Conservation (phyloP, 1,140 invertebrate genomes). For the Brachionus rubens region DNA sequence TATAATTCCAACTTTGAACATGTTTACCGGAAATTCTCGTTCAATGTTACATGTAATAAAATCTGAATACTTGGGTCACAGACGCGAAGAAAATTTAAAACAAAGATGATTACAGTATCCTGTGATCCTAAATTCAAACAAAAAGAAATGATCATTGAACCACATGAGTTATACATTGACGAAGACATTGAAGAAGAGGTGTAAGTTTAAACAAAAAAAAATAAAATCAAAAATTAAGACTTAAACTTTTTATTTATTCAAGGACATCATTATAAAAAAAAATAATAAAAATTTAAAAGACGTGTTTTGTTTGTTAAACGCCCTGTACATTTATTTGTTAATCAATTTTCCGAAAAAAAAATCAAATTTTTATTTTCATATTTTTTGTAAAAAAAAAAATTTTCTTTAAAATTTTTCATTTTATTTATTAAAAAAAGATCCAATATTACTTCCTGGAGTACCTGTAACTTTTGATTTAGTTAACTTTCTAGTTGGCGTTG, state of each 20-base stretch:
- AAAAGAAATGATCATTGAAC: slow-evolving; percentile 1
- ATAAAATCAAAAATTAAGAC: not conserved
- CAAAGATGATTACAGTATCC: not conserved
- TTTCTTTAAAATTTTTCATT: not conserved
- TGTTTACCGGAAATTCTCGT: too few relatives aligned
- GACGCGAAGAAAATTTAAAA: too few relatives aligned
- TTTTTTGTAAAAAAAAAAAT: too few relatives aligned
- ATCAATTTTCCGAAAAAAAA: not conserved
- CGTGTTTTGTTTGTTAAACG: not conserved
- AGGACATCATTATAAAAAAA: slow-evolving; percentile 38
- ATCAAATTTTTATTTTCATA: not conserved
- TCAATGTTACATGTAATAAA: too few relatives aligned
- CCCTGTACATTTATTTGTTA: slow-evolving; percentile 25
- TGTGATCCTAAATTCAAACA: not conserved
- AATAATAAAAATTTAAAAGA: not conserved
- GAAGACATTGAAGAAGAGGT: slow-evolving; percentile 16
- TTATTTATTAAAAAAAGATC: slow-evolving; percentile 44
- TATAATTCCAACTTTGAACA: too few relatives aligned
- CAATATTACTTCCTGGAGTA: not conserved
- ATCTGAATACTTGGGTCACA: too few relatives aligned
- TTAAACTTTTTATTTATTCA: slow-evolving; percentile 15
- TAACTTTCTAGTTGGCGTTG: slow-evolving; percentile 40
- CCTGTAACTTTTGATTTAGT: slow-evolving; percentile 7
- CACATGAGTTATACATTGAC: not conserved
- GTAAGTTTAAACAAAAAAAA: not conserved